Base-by-base conservation (phyloP, 92 coral and sea anemone species). In the Epizoanthus scotinus region DNA sequence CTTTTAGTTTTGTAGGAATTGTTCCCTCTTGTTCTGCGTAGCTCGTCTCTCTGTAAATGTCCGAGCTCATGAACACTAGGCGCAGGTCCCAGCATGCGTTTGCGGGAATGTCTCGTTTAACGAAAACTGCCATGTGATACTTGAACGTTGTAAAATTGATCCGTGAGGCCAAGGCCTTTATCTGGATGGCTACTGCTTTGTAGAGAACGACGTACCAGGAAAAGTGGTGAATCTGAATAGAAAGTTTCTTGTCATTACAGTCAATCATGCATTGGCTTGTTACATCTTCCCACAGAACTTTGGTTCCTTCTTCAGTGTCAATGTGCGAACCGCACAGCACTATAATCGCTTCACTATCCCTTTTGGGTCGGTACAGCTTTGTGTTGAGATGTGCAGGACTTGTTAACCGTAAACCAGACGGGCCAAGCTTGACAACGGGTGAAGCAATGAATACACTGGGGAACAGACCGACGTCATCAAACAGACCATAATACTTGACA, bases 391-490 rank as follows among this genome's bases (percentile, higher is more conserved):
- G 40, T 24, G 34, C 24, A 1, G 77, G 38, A 3, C 0, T 5
- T 8, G 29, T 21, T 13, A 70, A 70, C 50, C 26, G 60, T 13
- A 70, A 21, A 7, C 77, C 77, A 49, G 77, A 70, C 5, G 77
- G 77, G 24, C 59, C 52, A 20, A 70, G 58, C 54, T 70, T 49
- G 59, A 50, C 19, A 44, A 47, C 77, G 27, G 27, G 34, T 12
- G 77, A 70, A 3, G 59, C 59, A 50, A 70, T 70, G n/a, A 20
- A 57, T 1, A 70, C 38, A 47, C 22, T n/a, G 31, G 77, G 53
- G 24, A 44, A 70, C 28, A 70, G 55, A 12, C 77, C 77, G 19
- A 24, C 60, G 60, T 70, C 60, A 22, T 70, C 77, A 44, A 70
- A 50, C 18, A 34, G 17, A 24, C 77, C 59, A 20, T 70, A 70